phyloP scores from a whole-genome alignment of 2,888 invertebrate genomes.

The Folsomia manolachei region DNA sequence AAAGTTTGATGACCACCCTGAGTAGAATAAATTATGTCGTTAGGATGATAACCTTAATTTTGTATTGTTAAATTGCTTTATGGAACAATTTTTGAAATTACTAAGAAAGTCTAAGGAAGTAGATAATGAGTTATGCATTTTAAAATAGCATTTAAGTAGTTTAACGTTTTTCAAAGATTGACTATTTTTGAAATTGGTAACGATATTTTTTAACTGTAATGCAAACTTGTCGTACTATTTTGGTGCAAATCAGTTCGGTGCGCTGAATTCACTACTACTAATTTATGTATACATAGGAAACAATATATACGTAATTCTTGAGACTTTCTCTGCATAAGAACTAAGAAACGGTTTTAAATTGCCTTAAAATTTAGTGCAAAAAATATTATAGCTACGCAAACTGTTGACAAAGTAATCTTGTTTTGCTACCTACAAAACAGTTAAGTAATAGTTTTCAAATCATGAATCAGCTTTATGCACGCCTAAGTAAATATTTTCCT shows the following conservation, averaged over 20 bases:
- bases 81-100: background rate
- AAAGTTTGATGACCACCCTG: slow-evolving; percentile 49
- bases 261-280: background rate
- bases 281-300: too few relatives aligned
- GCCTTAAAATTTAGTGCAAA: background rate
- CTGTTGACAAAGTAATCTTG: background rate
- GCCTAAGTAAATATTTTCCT: too few relatives aligned
- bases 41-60: background rate
- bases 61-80: background rate
- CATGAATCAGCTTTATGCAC: background rate
- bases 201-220: background rate
- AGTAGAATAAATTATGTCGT: slow-evolving; percentile 36
- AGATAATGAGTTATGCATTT: background rate
- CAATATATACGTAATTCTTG: background rate
- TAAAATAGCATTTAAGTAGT: background rate
- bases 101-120: background rate
- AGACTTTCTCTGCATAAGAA: background rate
- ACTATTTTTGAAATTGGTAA: background rate
- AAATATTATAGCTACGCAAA: background rate
- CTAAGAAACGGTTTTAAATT: background rate
- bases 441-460: background rate
- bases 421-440: background rate
- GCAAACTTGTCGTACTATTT: background rate
- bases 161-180: background rate
- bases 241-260: background rate